Conservation (phyloP, 2,888 invertebrate species). For the Pachydiplax longipennis region DNA sequence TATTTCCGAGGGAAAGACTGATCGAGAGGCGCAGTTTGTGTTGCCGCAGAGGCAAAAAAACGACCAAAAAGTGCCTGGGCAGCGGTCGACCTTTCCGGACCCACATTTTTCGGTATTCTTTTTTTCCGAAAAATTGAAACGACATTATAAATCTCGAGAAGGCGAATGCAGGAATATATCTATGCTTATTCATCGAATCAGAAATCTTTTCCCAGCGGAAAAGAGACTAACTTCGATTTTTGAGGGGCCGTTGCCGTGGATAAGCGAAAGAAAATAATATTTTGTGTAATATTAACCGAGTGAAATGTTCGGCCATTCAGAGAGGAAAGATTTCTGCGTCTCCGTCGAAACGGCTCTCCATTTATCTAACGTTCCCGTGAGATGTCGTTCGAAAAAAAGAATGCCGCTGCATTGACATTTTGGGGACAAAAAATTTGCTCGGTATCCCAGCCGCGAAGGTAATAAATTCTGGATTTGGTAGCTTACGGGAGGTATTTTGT, state of each 20-base stretch:
- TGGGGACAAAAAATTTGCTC: conserved; percentile 7
- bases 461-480: conserved; percentile 19
- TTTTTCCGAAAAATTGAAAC: neutral
- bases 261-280: neutral
- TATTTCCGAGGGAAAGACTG: conserved; percentile 32
- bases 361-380: conserved; percentile 8
- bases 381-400: conserved; percentile 24
- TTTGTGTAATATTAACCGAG: neutral
- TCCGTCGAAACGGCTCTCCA: conserved; percentile 17
- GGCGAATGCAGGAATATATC: neutral
- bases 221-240: neutral
- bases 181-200: neutral
- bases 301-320: neutral
- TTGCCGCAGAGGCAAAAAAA: conserved; percentile 8
- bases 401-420: conserved; percentile 37
- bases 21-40: conserved; percentile 19
- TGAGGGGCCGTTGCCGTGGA: neutral
- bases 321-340: neutral
- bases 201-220: neutral
- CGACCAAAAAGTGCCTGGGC: neutral
- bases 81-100: neutral
- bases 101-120: neutral
- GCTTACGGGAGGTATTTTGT: conserved; percentile 8
- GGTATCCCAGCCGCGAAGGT: neutral
- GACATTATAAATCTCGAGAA: neutral